These are phyloP conservation scores for Zeuzera pyrina DNA, from an alignment of 2,888 invertebrate species.

Conservation along the genomic window DNA sequence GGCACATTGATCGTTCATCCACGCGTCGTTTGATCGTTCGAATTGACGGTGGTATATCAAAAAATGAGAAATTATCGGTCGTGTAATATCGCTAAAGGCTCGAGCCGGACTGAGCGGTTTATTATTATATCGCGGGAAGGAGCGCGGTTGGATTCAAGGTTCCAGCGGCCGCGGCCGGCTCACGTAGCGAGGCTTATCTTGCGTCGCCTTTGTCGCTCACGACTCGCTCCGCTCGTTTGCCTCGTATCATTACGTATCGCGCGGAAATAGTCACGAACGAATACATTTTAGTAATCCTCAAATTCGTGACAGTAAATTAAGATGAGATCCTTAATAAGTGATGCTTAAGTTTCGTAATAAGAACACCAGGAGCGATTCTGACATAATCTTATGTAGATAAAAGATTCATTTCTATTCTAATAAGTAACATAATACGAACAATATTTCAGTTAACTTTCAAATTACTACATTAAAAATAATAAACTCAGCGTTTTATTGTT, in stretches of 20 bases:
- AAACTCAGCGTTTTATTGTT: no score
- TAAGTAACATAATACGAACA: no score
- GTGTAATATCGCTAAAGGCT: constrained; percentile 63
- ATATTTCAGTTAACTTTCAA: no score
- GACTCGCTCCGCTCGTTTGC: constrained; percentile 24
- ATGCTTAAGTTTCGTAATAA: no score
- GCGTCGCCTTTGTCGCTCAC: constrained; percentile 46
- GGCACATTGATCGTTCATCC: constrained; percentile 20
- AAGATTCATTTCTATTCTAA: no score
- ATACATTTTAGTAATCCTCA: constrained; percentile 8
- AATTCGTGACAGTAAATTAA: constrained; percentile 11
- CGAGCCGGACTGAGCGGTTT: constrained; percentile 62
- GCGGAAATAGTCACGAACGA: constrained; percentile 25
- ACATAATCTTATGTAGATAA: no score
- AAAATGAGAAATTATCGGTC: constrained; percentile 32
- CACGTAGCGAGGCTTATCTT: constrained; percentile 61
- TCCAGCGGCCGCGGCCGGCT: constrained; percentile 45
- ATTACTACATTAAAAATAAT: no score
- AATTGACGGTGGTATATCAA: constrained; percentile 24
- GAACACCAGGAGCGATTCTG: no score
- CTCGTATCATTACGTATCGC: constrained; percentile 18
- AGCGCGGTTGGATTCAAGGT: constrained; percentile 62
- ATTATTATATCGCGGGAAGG: constrained; percentile 64
- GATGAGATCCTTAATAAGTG: no score
- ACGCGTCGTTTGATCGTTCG: constrained; percentile 19